phyloP scores from a whole-genome alignment of 2,888 invertebrate species.

The Lycaena phlaeas region DNA sequence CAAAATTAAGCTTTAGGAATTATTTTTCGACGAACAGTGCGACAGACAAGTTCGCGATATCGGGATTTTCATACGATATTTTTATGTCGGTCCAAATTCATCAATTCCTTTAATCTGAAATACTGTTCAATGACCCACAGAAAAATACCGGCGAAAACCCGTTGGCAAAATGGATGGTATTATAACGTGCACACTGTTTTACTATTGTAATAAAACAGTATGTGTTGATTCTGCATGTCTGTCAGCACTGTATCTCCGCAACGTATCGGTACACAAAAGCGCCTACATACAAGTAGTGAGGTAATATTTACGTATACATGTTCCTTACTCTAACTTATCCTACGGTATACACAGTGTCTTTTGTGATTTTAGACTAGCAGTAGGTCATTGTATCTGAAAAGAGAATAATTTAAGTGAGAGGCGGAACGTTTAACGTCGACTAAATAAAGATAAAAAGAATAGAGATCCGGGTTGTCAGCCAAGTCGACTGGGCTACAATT shows the following conservation, averaged over 20 bases:
- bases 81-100: too few species aligned
- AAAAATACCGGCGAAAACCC: too few species aligned
- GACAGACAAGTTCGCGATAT: too few species aligned
- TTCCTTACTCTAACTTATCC: slow-evolving; percentile 39
- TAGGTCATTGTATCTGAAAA: background rate
- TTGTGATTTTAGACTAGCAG: slow-evolving; percentile 19
- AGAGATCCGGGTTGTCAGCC: too few species aligned
- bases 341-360: slow-evolving; percentile 51
- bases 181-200: too few species aligned
- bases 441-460: too few species aligned
- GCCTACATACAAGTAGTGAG: slow-evolving; percentile 51
- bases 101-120: too few species aligned
- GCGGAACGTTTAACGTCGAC: too few species aligned
- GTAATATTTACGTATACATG: slow-evolving; percentile 78
- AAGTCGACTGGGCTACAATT: too few species aligned
- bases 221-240: background rate
- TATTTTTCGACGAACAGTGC: background rate
- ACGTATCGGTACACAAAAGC: slow-evolving; percentile 10
- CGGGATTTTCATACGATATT: too few species aligned
- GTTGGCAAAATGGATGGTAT: too few species aligned
- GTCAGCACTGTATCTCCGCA: background rate
- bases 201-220: background rate
- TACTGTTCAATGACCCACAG: too few species aligned
- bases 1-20: background rate
- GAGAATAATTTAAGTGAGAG: background rate